Base-by-base conservation (phyloP, 2,888 invertebrate species). In the Cancer borealis region DNA sequence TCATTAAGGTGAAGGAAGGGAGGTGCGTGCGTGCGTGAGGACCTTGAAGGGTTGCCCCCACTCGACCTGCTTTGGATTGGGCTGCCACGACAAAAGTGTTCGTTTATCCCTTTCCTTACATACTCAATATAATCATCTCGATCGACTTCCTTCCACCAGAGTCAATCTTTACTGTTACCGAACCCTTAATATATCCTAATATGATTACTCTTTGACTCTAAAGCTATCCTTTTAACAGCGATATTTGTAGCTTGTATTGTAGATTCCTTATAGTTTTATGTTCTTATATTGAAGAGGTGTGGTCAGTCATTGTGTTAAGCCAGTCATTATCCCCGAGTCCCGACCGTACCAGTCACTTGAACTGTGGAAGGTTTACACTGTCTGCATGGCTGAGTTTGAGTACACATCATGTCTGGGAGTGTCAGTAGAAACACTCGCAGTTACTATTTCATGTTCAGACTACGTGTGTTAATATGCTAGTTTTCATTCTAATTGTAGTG, bases 21-120 rank as follows among this genome's bases (percentile, higher is more conserved):
- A 26, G 73, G n/a, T 73, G 73, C 73, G 73, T 73, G 73, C n/a
- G n/a, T 73, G 73, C n/a, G 73, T 73, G 73, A 73, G 73, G 26
- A 73, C 26, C 73, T 73, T 26, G 73, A 73, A 26, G 21, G n/a
- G 3, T 26, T 3, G 3, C 66, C 66, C 66, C 6, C 54, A 8
- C 54, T 54, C 54, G 12, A 0, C 54, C 54, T 54, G 12, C 54
- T 14, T 54, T 8, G 8, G 54, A 14, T 54, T 54, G 54, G 14
- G 12, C 54, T 39, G 39, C 39, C 39, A 39, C 39, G 39, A 39
- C 39, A 39, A 39, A 39, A 39, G 39, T 39, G 39, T 39, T 39
- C 39, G 39, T 39, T 39, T 39, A 39, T 39, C 39, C 39, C 39
- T 39, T 39, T 39, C 39, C 39, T 39, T 2, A 39, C 39, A 39